A percentile compares a stretch with the other conserved stretches of the same genome.
Conservation (phyloP, 2,113 vertebrate genomes). For the Nicator chloris region DNA sequence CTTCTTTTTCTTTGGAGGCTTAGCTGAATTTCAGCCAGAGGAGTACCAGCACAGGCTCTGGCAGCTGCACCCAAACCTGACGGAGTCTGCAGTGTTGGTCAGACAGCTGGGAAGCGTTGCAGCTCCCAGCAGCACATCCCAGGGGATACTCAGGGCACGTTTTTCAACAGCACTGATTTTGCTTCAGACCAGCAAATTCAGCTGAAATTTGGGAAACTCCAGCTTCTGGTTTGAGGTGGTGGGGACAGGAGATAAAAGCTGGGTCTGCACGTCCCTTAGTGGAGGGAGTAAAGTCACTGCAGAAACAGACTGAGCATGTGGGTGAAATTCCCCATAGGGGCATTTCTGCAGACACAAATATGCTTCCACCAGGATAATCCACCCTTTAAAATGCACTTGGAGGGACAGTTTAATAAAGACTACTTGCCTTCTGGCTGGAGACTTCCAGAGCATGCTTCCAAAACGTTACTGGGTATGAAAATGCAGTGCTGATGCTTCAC, state of each 20-base stretch:
- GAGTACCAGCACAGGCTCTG: not conserved
- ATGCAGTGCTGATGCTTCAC: not conserved
- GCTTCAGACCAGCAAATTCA: not conserved
- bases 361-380: not conserved
- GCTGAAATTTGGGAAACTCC: not conserved
- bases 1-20: accelerated
- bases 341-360: not conserved
- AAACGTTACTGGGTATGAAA: not conserved
- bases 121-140: not conserved
- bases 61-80: not conserved
- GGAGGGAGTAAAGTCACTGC: not conserved
- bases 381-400: not conserved
- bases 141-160: too few relatives aligned
- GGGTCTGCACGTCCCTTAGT: accelerated
- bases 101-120: accelerated
- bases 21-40: not conserved
- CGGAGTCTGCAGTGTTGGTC: accelerated
- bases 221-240: not conserved
- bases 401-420: not conserved
- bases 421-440: not conserved
- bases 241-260: too few relatives aligned
- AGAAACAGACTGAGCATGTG: not conserved
- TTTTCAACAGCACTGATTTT: accelerated
- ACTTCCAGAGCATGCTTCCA: not conserved
- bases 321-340: accelerated